Base-by-base conservation (phyloP, 2,113 vertebrate genomes). In the Phalacrocorax carbo region DNA sequence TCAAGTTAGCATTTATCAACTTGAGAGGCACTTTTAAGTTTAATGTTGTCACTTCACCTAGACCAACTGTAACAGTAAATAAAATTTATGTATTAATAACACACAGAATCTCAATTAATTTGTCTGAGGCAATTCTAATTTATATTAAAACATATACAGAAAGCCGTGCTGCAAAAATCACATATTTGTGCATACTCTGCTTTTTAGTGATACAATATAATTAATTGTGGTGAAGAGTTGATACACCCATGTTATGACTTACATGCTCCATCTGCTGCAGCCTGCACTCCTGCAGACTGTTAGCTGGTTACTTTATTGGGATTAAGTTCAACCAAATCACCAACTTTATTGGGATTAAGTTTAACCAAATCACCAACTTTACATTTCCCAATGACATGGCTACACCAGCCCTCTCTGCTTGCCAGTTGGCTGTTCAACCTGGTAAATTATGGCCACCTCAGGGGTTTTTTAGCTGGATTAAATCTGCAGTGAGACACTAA, bases 401-500 rank as follows among this genome's bases (percentile, higher is more conserved):
- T 91, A 92, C 23, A 36, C 48, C 82, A 97, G 90, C 55, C 96
- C 93, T 94, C 93, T 96, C 88, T 94, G 69, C 62, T 82, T 55
- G 0, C 36, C 52, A 32, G 70, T 27, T 34, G 68, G 72, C 69
- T 91, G 19, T 46, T 94, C 78, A 69, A 26, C 69, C 55, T 89
- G 62, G 70, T 88, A 61, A 92, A 90, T 90, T 89, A 97, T 34
- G 73, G 65, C 72, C 49, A 90, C 96, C 42, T 96, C 79, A 91
- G 87, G 82, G 48, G 27, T 82, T 70, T 98, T 98, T 86, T 51
- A 93, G 84, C 72, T 86, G 92, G 88, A 97, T 96, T 96, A 98
- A 97, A 98, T 95, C 93, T 44, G 78, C 83, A 94, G 94, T 84
- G 95, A 98, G 97, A 98, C 88, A 70, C 91, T 95, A 95, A 94